These are phyloP conservation scores for Cerastis rubricosa DNA, from an alignment of 2,888 invertebrate genomes.

Conservation along the genomic window DNA sequence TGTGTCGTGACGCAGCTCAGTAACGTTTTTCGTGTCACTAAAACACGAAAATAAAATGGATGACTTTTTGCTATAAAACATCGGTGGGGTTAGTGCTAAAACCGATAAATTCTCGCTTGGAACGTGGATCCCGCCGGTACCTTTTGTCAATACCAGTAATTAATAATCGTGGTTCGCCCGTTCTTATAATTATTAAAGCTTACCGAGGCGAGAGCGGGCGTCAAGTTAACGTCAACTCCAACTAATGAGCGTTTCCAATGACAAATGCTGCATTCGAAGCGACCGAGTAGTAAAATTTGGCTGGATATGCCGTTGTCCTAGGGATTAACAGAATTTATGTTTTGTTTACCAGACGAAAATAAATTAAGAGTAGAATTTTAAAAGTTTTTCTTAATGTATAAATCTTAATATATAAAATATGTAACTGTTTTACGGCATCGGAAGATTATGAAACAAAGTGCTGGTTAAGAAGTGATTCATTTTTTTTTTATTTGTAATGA, in stretches of 20 bases:
- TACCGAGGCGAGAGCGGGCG: constrained; percentile 81
- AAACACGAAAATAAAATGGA: constrained; percentile 23
- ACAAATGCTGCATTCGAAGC: constrained; percentile 86
- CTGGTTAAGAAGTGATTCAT: neutral
- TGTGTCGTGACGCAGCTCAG: neutral
- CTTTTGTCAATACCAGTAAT: constrained; percentile 88
- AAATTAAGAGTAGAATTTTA: neutral
- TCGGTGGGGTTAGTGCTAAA: constrained; percentile 66
- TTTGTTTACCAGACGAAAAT: constrained; percentile 23
- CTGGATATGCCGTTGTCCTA: constrained; percentile 73
- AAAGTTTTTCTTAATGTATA: constrained; percentile 5
- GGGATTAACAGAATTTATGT: constrained; percentile 44
- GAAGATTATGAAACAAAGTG: neutral
- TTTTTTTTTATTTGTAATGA: no score
- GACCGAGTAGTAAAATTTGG: constrained; percentile 76
- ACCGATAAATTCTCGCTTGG: constrained; percentile 77
- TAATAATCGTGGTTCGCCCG: constrained; percentile 82
- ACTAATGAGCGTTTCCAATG: constrained; percentile 88
- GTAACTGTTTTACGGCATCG: neutral
- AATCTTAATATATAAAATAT: no score
- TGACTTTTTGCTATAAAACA: constrained; percentile 21
- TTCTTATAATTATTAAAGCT: constrained; percentile 88
- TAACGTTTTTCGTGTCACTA: neutral
- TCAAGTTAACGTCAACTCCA: constrained; percentile 89
- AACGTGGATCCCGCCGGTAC: constrained; percentile 76